These are phyloP conservation scores for Sarcophaga rosellei DNA, from an alignment of 2,888 invertebrate species.

Conservation along the genomic window DNA sequence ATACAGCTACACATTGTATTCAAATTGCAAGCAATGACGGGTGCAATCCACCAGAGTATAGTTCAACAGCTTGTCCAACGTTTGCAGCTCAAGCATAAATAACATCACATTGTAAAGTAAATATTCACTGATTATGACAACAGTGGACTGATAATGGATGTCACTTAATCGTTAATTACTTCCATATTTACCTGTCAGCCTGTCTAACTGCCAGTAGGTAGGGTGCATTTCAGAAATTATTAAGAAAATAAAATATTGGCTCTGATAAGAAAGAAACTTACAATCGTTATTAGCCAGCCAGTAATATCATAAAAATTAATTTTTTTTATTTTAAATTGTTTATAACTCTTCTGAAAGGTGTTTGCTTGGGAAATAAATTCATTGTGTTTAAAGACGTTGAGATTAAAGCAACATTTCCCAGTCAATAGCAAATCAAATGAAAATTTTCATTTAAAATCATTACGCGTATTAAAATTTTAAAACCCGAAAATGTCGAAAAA, in stretches of 20 bases:
- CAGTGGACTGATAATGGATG: background rate
- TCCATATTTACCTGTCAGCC: background rate
- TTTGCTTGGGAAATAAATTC: constrained; percentile 24
- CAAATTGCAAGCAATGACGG: too few species aligned
- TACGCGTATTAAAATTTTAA: too few species aligned
- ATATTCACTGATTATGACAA: background rate
- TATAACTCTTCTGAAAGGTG: constrained; percentile 13
- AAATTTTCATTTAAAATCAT: background rate
- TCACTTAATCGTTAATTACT: background rate
- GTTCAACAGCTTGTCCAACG: too few species aligned
- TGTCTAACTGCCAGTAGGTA: constrained; percentile 48
- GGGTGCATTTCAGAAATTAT: background rate
- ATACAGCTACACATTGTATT: too few species aligned
- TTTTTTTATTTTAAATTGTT: constrained; percentile 22
- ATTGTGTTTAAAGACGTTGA: constrained; percentile 48
- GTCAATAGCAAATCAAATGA: constrained; percentile 4
- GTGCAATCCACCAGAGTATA: too few species aligned
- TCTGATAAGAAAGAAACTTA: constrained; percentile 48
- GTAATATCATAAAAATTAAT: constrained; percentile 13
- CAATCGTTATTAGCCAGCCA: constrained; percentile 18
- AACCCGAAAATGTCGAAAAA: constrained; percentile 30
- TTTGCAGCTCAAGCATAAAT: too few species aligned
- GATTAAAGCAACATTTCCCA: constrained; percentile 29
- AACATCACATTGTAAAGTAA: background rate
- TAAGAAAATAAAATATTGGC: constrained; percentile 1